phyloP scores from a whole-genome alignment of 2,888 invertebrate species.

The Bembecia ichneumoniformis region DNA sequence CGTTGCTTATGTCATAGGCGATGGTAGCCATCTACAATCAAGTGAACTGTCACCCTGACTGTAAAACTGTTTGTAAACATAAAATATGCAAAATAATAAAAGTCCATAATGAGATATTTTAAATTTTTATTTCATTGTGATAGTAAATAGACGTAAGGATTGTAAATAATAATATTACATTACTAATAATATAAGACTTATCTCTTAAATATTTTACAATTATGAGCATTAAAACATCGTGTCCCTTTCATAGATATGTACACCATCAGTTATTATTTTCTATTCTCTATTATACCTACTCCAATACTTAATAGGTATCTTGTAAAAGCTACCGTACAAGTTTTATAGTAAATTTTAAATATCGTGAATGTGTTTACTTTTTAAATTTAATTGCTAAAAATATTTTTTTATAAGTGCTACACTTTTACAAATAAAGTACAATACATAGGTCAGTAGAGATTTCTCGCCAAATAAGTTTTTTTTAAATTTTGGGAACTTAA shows the following conservation, averaged over 20 bases:
- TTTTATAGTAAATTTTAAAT: slow-evolving; percentile 12
- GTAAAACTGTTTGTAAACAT: too few relatives aligned
- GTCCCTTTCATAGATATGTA: slow-evolving; percentile 57
- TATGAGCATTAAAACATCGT: slow-evolving; percentile 55
- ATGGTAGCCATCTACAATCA: too few relatives aligned
- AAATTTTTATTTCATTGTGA: slow-evolving; percentile 58
- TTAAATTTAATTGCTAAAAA: slow-evolving; percentile 13
- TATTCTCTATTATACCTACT: slow-evolving; percentile 29
- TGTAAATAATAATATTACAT: slow-evolving; percentile 63
- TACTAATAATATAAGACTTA: slow-evolving; percentile 24
- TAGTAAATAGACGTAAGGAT: slow-evolving; percentile 63
- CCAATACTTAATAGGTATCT: slow-evolving; percentile 19
- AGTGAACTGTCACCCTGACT: too few relatives aligned
- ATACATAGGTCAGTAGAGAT: too few relatives aligned
- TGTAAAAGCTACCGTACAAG: slow-evolving; percentile 47
- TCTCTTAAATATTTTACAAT: slow-evolving; percentile 42
- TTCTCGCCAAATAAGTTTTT: too few relatives aligned
- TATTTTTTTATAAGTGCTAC: slow-evolving; percentile 5
- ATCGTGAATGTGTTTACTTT: slow-evolving; percentile 10
- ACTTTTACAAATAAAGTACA: neutral
- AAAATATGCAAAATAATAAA: neutral
- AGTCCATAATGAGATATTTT: slow-evolving; percentile 10
- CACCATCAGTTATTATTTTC: slow-evolving; percentile 34
- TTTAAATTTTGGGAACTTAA: too few relatives aligned
- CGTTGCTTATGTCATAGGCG: too few relatives aligned